Percentiles rank a stretch among this genome's conserved stretches.
These are phyloP conservation scores for Oncorhynchus keta DNA, from an alignment of 2,113 vertebrate genomes.

Conservation along the genomic window DNA sequence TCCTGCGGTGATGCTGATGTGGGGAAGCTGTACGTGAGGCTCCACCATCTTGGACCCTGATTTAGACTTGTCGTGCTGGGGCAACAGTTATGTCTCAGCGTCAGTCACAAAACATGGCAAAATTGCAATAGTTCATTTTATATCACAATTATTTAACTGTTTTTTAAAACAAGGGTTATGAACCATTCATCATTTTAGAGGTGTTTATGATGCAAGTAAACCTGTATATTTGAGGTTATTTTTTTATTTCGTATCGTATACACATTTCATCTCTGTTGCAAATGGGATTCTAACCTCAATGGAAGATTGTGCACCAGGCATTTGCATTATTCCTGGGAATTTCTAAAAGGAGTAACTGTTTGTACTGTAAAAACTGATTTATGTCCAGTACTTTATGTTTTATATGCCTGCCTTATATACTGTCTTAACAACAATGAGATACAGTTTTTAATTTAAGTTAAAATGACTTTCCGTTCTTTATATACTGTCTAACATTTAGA, in stretches of 20 bases:
- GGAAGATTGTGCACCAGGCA: background rate
- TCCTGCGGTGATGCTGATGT: constrained; percentile 33
- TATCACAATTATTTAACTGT: no score
- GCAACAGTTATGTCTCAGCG: background rate
- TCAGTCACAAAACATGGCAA: no score
- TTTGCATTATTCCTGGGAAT: background rate
- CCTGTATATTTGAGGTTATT: no score
- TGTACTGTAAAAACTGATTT: background rate
- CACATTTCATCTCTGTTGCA: background rate
- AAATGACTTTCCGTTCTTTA: no score
- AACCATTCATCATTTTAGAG: background rate
- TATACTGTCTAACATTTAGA: no score
- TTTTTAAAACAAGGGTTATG: background rate
- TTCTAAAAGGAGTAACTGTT: background rate
- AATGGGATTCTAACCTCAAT: background rate
- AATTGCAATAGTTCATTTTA: no score
- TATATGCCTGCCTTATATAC: no score
- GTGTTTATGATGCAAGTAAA: no score
- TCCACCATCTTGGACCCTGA: background rate
- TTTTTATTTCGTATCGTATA: no score
- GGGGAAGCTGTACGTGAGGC: background rate
- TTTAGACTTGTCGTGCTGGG: background rate
- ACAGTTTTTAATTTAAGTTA: no score
- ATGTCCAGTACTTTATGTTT: no score
- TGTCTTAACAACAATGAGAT: no score